Conservation (phyloP, 2,888 invertebrate genomes). For the Acholoe squamosa region DNA sequence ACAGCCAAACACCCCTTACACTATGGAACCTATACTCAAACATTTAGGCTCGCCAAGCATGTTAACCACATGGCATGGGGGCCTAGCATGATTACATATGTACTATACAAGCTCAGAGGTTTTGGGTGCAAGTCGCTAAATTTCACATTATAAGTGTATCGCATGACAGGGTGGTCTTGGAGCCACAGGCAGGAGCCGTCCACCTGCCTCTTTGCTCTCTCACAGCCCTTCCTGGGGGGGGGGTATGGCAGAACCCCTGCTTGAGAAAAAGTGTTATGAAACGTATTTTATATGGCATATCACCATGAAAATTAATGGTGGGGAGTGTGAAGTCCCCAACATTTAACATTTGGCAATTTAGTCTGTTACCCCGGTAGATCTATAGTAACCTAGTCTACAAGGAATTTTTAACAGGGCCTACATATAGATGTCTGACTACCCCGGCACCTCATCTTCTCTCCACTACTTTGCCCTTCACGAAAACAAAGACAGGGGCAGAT, state of each 20-base stretch:
- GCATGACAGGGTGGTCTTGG: conserved; percentile 51
- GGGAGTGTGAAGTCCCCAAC: too few relatives aligned
- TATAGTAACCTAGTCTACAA: too few relatives aligned
- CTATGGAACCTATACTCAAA: conserved; percentile 22
- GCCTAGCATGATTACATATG: conserved; percentile 40
- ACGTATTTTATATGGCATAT: too few relatives aligned
- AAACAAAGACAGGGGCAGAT: conserved; percentile 23
- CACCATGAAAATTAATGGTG: too few relatives aligned
- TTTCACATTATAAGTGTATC: conserved; percentile 45
- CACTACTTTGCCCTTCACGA: neutral
- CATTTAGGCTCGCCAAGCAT: conserved; percentile 21
- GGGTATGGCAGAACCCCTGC: too few relatives aligned
- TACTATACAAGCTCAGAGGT: conserved; percentile 4
- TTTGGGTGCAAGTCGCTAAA: conserved; percentile 58
- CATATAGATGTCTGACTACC: too few relatives aligned
- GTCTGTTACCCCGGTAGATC: too few relatives aligned
- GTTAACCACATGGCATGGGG: conserved; percentile 25
- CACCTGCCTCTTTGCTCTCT: conserved; percentile 17
- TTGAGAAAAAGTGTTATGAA: too few relatives aligned
- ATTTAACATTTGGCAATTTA: too few relatives aligned
- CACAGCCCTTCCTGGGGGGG: neutral
- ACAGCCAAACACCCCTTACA: conserved; percentile 1
- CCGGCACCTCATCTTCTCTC: too few relatives aligned
- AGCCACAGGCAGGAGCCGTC: conserved; percentile 33
- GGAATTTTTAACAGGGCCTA: too few relatives aligned